Base-by-base conservation (phyloP, 2,888 invertebrate species). In the Aplocera efformata region DNA sequence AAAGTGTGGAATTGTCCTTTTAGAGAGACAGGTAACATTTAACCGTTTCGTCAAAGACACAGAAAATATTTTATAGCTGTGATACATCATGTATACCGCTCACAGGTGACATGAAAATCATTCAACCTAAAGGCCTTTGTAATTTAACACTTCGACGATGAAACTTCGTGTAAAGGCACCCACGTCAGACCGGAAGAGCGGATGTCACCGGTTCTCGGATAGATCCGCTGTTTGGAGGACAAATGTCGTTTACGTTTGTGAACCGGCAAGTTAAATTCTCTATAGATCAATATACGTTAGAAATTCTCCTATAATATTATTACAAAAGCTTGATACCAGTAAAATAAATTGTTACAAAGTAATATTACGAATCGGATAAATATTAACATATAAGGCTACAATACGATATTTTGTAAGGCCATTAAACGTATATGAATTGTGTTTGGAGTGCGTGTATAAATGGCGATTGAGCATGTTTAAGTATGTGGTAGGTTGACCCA, bases 161-260 rank as follows among this genome's bases (percentile, higher is more conserved):
- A 10, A 26, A 43, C 22, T 37, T 42, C 28, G 29, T 27, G 10
- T 9, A 38, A 25, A 43, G 29, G 22, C 37, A 36, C 35, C 32
- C 34, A 32, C 40, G 25, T 40, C 33, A 39, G 24, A 32, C 10
- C 44, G 48, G 35, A 41, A 48, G 23, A 6, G 29, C 22, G 32
- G 32, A 26, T 38, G 37, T 36, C 28, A 20, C 21, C 4, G 20
- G 8, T 10, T 17, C 3, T 17, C n/a, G 11, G 31, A 24, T 25
- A 32, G 33, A 34, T 37, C 43, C 40, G 33, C 24, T 32, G 31
- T 42, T 48, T 32, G 25, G 42, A 38, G 27, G 40, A 42, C 42
- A 45, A 32, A 32, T 37, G 40, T 34, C 36, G 36, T 33, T 42
- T 26, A 43, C 6, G 11, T 17, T 23, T 8, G 9, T 10, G 11